phyloP scores from a whole-genome alignment of 2,113 vertebrate genomes.

The Mormyrus lacerda region DNA sequence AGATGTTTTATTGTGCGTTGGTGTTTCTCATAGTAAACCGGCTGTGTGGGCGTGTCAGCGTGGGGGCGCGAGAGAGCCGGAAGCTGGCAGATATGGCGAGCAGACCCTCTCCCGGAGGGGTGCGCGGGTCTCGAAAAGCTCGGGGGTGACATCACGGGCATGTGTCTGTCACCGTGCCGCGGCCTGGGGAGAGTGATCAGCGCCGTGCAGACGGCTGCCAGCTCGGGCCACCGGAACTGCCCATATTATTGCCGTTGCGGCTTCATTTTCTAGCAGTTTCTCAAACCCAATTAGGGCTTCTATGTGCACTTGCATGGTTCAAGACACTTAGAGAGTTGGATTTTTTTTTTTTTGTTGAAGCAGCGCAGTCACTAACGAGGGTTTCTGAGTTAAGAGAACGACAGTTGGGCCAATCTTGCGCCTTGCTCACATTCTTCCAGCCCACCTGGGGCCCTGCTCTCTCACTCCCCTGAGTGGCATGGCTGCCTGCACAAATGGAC shows the following conservation, averaged over 20 bases:
- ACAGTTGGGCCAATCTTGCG: neutral
- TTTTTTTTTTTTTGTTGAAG: neutral
- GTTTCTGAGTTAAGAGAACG: neutral
- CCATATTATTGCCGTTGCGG: neutral
- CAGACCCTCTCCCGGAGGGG: neutral
- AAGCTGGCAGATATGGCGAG: neutral
- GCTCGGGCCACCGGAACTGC: neutral
- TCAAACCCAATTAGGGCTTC: neutral
- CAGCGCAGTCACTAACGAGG: neutral
- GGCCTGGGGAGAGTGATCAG: neutral
- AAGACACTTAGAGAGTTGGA: neutral
- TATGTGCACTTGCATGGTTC: neutral
- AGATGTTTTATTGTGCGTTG: neutral
- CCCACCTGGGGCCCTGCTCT: neutral
- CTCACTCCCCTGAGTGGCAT: neutral
- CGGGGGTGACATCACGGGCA: neutral
- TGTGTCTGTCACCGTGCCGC: neutral
- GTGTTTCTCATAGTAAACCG: neutral
- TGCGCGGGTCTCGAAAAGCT: neutral
- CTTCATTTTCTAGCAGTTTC: neutral
- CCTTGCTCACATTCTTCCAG: neutral
- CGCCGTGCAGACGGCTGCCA: neutral
- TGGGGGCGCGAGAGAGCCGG: neutral
- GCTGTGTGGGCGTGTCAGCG: neutral
- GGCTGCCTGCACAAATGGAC: neutral